Evolutionary conservation across 1,140 invertebrate species (phyloP), one percentile per base, ranked within the genome.

Genomic region (Anthonomus grandis): DNA sequence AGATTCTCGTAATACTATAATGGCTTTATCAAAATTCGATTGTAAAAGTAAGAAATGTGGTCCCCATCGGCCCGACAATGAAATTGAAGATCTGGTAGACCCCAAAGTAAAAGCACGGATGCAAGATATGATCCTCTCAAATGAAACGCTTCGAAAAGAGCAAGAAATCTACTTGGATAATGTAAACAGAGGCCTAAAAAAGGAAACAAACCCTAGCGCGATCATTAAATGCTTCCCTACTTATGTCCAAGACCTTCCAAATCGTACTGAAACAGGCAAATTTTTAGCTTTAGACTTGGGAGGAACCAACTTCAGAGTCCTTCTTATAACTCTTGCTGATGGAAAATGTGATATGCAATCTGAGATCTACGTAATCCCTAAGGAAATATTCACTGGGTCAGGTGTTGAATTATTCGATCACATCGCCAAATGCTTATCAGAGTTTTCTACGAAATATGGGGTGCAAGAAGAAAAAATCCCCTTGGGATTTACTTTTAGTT

Each of bases 401-500:
- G 92, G 94, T 6, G 76, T 77, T 41, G 49, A 60, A 3, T 77
- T 99, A 17, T 99, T 99, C 76, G 96, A 99, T 75, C 95, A 98
- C 75, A 98, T 99, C 64, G 97, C 97, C 31, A 87, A 94, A 62
- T 99, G 96, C 78, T 80, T 99, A 65, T 85, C 89, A 1, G 86
- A 87, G 57, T 99, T 99, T 73, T 89, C 97, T 76, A 87, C 89
- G 65, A 86, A 93, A 57, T 80, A 91, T 52, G 78, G 86, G 21
- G 78, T 90, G 42, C 4, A 31, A 34, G 73, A 85, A n/a, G 83
- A 90, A 62, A 76, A 84, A 39, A 76, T 99, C 15, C 95, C 95
- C 0, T 78, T 99, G 17, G 97, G 97, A 2, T 99, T 99, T 72
- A 99, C 97, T 0, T 99, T 99, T 75, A 97, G 95, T 66, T 99